A percentile compares a stretch with the other conserved stretches of the same genome.
These are phyloP conservation scores for Anomalospiza imberbis DNA, from an alignment of 2,797 vertebrate species.

Conservation along the genomic window DNA sequence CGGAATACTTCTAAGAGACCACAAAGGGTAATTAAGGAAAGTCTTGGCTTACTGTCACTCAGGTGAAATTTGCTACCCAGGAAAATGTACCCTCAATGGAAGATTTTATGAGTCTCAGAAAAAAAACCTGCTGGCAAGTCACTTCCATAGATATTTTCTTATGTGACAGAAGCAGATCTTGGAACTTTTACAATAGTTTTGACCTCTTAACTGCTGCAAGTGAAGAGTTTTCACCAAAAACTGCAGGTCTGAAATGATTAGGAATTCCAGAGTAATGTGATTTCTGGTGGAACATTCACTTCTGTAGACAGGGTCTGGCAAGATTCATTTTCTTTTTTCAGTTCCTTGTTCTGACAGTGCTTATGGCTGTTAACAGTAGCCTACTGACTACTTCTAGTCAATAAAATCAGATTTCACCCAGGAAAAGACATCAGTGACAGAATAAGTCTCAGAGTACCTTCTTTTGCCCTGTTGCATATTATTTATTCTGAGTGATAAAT, in stretches of 20 bases:
- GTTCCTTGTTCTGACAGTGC: not conserved
- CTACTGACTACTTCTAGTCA: not conserved
- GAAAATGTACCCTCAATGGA: not conserved
- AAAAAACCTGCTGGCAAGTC: not conserved
- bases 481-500: not conserved
- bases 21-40: not conserved
- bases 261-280: not conserved
- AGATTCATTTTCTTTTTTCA: constrained; percentile 19
- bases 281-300: constrained; percentile 32
- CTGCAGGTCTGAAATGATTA: not conserved
- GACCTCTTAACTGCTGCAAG: not conserved
- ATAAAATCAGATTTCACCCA: not conserved
- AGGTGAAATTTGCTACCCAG: not conserved
- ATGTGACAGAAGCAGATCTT: not conserved
- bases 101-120: not conserved
- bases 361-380: not conserved
- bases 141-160: not conserved
- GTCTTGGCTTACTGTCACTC: not conserved
- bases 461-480: not conserved
- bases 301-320: not conserved
- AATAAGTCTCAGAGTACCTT: not conserved
- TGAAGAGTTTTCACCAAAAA: not conserved
- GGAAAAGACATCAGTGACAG: not conserved
- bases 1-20: not conserved
- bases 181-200: not conserved